Evolutionary conservation across 2,888 invertebrate species (phyloP), one percentile per base, ranked within the genome.

Genomic region (Drosophila fulvimacula): DNA sequence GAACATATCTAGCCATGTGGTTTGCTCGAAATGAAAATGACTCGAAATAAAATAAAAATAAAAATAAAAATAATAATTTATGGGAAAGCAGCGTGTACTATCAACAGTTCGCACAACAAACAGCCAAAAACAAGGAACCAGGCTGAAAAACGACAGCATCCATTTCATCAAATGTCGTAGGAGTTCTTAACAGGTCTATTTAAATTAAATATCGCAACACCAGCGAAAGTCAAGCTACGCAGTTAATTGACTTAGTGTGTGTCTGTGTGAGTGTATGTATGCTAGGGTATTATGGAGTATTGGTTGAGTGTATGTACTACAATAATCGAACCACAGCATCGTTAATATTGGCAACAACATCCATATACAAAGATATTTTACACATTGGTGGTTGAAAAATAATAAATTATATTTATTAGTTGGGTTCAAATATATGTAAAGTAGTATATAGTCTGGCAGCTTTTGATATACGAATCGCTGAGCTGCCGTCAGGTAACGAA

Each of bases 181-280:
- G 30, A 60, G 60, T 44, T 55, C 73, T 76, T 44, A 75, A 75
- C 52, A 66, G 49, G 49, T 66, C 65, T 77, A 69, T 56, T 42
- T 49, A 49, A 63, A 64, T 61, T 62, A 69, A 74, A 67, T 53
- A 64, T 81, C 83, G 83, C 83, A 83, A 86, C 81, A 82, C 73
- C 65, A 86, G 83, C 83, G 84, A 87, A 68, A 53, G 66, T 74
- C 75, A 75, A 82, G 57, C 87, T 84, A 84, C 73, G 53, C 66
- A 74, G 57, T 74, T 65, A 51, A 66, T 49, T 39, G 41, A 44
- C 57, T 59, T 51, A 64, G 52, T 64, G 48, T 56, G 53, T 61
- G 56, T n/a, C n/a, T 64, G 32, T 57, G 27, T 55, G 15, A 21
- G 49, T 32, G 21, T 51, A 5, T 21, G 34, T 34, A 15, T n/a